A percentile compares a stretch with the other conserved stretches of the same genome.
Conservation (phyloP, 1,140 invertebrate species). For the Temnothorax curvispinosus region DNA sequence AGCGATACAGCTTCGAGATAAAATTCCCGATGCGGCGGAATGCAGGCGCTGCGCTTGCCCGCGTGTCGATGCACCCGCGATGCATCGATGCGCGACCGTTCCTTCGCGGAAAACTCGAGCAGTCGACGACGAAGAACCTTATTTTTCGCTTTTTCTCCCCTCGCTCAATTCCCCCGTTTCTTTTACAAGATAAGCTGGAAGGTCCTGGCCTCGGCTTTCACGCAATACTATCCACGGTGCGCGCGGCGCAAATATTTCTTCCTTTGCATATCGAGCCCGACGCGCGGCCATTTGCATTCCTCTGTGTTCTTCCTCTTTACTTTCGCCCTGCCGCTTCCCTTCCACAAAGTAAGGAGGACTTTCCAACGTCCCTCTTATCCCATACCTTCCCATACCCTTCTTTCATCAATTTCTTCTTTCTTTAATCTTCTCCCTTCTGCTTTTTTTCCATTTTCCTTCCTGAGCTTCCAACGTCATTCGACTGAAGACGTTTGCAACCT, state of each 20-base stretch:
- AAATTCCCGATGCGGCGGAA: slow-evolving; percentile 28
- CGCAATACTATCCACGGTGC: slow-evolving; percentile 44
- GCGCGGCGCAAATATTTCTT: slow-evolving; percentile 53
- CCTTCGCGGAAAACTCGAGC: slow-evolving; percentile 1
- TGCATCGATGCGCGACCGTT: slow-evolving; percentile 33
- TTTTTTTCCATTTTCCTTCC: slow-evolving; percentile 27
- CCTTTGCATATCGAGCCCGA: slow-evolving; percentile 59
- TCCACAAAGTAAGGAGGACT: not conserved
- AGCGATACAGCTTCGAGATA: not conserved
- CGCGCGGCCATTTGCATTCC: slow-evolving; percentile 61
- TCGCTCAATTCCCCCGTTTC: not conserved
- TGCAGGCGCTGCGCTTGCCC: not conserved
- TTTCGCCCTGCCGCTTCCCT: not conserved
- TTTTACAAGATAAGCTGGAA: not conserved
- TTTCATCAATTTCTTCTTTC: slow-evolving; percentile 37
- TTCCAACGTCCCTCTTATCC: not conserved
- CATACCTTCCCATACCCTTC: not conserved
- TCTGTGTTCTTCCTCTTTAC: slow-evolving; percentile 46
- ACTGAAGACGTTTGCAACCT: slow-evolving; percentile 25
- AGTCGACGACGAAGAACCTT: slow-evolving; percentile 21
- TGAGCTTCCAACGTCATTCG: slow-evolving; percentile 30
- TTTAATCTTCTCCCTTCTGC: not conserved
- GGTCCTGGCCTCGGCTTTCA: slow-evolving; percentile 20
- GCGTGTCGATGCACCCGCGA: slow-evolving; percentile 31
- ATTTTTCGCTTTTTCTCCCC: not conserved